Conservation (phyloP, 2,888 invertebrate genomes). For the Folsomia manolachei region DNA sequence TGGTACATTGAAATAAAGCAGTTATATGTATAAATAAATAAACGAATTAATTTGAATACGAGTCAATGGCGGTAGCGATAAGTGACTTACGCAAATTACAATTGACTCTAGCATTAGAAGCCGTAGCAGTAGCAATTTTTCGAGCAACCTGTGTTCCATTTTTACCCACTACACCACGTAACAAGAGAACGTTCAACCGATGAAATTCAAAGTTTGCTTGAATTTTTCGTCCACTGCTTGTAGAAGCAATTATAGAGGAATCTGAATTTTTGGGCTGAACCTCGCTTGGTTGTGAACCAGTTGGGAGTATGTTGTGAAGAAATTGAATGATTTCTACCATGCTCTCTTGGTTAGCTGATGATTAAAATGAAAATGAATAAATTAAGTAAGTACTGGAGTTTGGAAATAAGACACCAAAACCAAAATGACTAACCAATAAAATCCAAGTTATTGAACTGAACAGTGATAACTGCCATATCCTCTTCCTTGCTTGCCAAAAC, state of each 20-base stretch:
- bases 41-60: not conserved
- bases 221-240: constrained; percentile 56
- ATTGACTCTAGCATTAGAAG: constrained; percentile 69
- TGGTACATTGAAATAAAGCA: too few relatives aligned
- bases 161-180: constrained; percentile 72
- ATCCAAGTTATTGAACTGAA: constrained; percentile 90
- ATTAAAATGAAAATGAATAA: constrained; percentile 13
- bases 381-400: constrained; percentile 12
- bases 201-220: constrained; percentile 91
- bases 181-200: constrained; percentile 78
- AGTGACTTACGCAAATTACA: constrained; percentile 59
- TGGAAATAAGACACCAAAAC: not conserved
- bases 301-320: constrained; percentile 38
- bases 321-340: constrained; percentile 75
- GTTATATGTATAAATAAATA: too few relatives aligned
- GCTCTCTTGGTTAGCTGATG: constrained; percentile 93
- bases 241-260: not conserved
- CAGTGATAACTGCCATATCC: constrained; percentile 70
- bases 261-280: not conserved
- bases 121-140: constrained; percentile 90
- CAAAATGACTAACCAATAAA: constrained; percentile 71
- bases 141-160: constrained; percentile 70
- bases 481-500: constrained; percentile 65
- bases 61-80: too few relatives aligned
- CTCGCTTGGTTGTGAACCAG: not conserved